Evolutionary conservation across 2,888 invertebrate genomes (phyloP), one percentile per base, ranked within the genome.

Genomic region (Siphlonurus alternatus): DNA sequence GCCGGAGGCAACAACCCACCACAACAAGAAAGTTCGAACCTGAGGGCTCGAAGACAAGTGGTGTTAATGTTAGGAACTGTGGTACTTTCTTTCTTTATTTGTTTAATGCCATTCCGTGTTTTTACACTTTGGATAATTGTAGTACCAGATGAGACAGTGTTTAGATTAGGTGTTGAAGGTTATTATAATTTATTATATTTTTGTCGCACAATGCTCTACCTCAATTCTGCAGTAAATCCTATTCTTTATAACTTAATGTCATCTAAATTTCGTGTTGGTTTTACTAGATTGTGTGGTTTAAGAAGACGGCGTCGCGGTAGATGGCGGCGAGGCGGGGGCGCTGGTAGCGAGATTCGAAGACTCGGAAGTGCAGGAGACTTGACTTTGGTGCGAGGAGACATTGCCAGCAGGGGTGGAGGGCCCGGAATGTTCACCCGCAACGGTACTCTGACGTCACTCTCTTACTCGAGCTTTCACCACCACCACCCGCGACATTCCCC

Each of bases 201-300:
- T 73, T 88, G 88, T 67, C 82, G 93, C 68, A 85, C 91, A 61
- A 89, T 93, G 88, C 78, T 90, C 63, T 93, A 93, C 72, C 79
- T 93, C 67, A 93, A 94, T 75, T 93, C 93, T 2, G 93, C 92
- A 54, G 83, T 92, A 69, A 93, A 94, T 76, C 93, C 93, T 0
- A 88, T 93, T 69, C 78, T 94, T n/a, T 94, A 94, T 74, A 93
- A 93, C 74, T 78, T 93, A 67, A 91, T 93, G 88, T 92, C 91
- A 56, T 89, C 91, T 1, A 93, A 92, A 76, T 94, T 94, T 73
- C 83, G 93, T 1, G 82, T 85, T 64, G 90, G 89, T 0, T 91
- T 91, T 71, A 79, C 85, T 64, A 82, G 81, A 71, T 80, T 89
- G 0, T 88, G 85, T 3, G 5, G 61, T n/a, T 53, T 24, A 24